Evolutionary conservation across 1,140 invertebrate genomes (phyloP), one percentile per base, ranked within the genome.

Genomic region (Phymorhynchus buccinoides): DNA sequence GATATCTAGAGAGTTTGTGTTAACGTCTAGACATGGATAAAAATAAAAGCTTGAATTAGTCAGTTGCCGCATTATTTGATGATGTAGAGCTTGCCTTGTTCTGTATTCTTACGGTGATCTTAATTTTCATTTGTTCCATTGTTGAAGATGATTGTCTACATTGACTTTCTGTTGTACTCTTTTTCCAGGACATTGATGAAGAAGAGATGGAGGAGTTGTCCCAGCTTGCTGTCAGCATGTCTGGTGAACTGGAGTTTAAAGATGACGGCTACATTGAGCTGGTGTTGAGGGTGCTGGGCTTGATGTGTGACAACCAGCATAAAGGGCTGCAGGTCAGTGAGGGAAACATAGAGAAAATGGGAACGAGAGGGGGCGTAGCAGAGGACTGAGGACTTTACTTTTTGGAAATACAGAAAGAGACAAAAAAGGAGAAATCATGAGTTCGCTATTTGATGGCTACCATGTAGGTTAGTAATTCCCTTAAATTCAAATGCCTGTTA

Each of bases 301-400:
- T 90, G 14, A 92, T 93, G 92, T 93, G 93, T 88, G 92, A 93
- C 87, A 92, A 92, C 78, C 92, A 93, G 86, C 87, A 93, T 75
- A 81, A 77, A 41, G 89, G 88, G 16, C 84, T 93, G 39, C 92
- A 93, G 91, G 92, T 92, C 81, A 73, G 35, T 12, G 27, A 27
- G 27, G 52, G 52, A 12, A 56, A 56, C 52, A 27, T 12, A 27
- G 12, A 56, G n/a, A n/a, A n/a, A n/a, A n/a, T n/a, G n/a, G n/a
- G n/a, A n/a, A n/a, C n/a, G n/a, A n/a, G n/a, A n/a, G 27, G 27
- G 52, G 52, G 56, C 4, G 1, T 12, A 27, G 12, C 18, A 22
- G 56, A 27, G 0, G 12, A 2, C 4, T 62, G 56, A 27, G 56
- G 56, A 4, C 0, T 56, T 12, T 56, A 27, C 12, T 56, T 12